Conservation (phyloP, 2,888 invertebrate genomes). For the Drosophila subsilvestris region DNA sequence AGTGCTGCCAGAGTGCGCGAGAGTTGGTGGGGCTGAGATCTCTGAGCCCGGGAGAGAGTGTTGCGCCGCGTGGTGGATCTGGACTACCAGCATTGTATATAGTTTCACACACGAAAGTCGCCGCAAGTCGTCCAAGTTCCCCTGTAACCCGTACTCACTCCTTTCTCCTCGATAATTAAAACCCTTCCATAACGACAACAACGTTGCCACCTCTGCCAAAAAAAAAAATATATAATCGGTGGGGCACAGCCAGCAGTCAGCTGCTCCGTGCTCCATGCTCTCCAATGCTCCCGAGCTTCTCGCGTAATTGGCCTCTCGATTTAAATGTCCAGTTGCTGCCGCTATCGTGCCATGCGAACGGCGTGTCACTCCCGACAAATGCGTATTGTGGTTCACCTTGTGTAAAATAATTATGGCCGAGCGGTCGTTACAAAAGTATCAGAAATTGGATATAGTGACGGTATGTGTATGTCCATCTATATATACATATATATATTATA, state of each 20-base stretch:
- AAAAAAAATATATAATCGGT: slow-evolving; percentile 6
- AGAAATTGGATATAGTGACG: slow-evolving; percentile 85
- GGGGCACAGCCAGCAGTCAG: not conserved
- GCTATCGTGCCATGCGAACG: slow-evolving; percentile 83
- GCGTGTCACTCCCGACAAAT: slow-evolving; percentile 84
- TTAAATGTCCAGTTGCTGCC: slow-evolving; percentile 76
- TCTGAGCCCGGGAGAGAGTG: not conserved
- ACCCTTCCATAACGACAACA: not conserved
- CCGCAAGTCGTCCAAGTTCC: not conserved
- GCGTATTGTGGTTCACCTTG: slow-evolving; percentile 84
- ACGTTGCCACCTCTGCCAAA: slow-evolving; percentile 2
- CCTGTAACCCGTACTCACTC: not conserved
- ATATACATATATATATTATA: not conserved
- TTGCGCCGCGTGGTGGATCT: not conserved
- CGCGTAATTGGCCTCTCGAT: slow-evolving; percentile 44
- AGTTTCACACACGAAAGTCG: not conserved
- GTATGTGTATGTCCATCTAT: slow-evolving; percentile 75
- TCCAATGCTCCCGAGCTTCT: slow-evolving; percentile 1
- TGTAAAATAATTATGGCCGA: slow-evolving; percentile 85
- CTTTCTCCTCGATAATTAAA: not conserved
- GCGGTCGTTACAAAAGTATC: slow-evolving; percentile 84
- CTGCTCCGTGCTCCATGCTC: not conserved
- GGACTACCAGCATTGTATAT: not conserved
- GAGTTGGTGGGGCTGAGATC: not conserved
- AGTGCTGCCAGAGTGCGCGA: not conserved